Base-by-base conservation (phyloP, 2,797 vertebrate species). In the Chaetophractus vellerosus region DNA sequence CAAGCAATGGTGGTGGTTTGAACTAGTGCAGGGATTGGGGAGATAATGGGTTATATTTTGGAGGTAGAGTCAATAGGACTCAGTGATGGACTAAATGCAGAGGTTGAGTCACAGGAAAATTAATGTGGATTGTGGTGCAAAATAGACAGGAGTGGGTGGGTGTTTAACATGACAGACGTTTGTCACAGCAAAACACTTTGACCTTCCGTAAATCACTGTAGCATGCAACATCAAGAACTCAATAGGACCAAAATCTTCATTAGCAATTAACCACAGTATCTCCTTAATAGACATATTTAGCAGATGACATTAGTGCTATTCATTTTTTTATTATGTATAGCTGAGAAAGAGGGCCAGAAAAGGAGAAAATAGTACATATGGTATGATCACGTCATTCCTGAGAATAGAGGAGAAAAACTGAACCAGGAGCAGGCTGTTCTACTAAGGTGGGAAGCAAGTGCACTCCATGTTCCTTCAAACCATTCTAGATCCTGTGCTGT, bases 211-310 rank as follows among this genome's bases (percentile, higher is more conserved):
- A 96, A 95, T 97, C 95, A 97, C 92, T 78, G 63, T 50, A 88
- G 63, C 88, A 79, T 68, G 63, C 57, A 92, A 80, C 78, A 93
- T 92, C 75, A 85, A 68, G 90, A 96, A 92, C 55, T 76, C 81
- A 71, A 80, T 94, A 94, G 59, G 59, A 96, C 85, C 87, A 78
- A 93, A 92, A 80, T 31, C 84, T 90, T 72, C 92, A 93, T 93
- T 94, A 90, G 90, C 93, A 75, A 74, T 90, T 90, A 97, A 94
- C 81, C 92, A 61, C 63, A 86, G 90, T 85, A 80, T 95, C 85
- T 96, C 80, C 33, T 36, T 92, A 96, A 97, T 95, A 96, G 81
- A 94, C n/a, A 41, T 94, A 93, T 97, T 97, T 94, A 95, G 92
- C 69, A 90, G 92, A 93, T 86, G 88, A 82, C 92, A 90, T 92